Percentiles rank a stretch among this genome's conserved stretches.
These are phyloP conservation scores for Alca torda DNA, from an alignment of 2,797 vertebrate genomes.

Conservation along the genomic window DNA sequence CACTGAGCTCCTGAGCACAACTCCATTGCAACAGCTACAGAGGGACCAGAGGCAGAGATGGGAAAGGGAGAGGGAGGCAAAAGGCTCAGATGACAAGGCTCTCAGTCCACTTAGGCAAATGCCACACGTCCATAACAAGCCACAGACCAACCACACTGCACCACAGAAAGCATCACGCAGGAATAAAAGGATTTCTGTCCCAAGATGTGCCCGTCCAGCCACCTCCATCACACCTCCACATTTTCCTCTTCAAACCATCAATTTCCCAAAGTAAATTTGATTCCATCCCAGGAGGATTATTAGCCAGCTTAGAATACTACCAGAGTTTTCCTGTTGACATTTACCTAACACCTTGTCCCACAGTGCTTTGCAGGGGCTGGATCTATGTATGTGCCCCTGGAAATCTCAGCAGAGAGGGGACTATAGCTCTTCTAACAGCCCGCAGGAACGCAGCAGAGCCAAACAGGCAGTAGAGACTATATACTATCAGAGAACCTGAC, in stretches of 20 bases:
- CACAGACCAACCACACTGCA: neutral
- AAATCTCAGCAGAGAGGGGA: neutral
- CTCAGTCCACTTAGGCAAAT: neutral
- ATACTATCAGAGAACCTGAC: neutral
- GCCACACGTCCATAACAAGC: neutral
- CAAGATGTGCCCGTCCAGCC: neutral
- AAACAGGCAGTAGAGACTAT: neutral
- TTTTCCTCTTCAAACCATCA: neutral
- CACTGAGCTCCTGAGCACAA: neutral
- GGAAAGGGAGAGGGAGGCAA: neutral
- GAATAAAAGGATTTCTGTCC: neutral
- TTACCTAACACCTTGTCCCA: neutral
- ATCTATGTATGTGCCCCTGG: neutral
- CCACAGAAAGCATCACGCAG: neutral
- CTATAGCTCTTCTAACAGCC: neutral
- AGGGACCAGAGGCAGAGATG: too few species aligned
- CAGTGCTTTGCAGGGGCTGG: neutral
- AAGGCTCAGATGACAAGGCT: neutral
- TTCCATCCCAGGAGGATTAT: neutral
- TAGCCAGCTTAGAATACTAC: neutral
- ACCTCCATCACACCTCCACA: neutral
- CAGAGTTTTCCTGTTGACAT: neutral
- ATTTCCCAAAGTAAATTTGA: neutral
- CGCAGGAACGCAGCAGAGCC: neutral
- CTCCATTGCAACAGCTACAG: neutral